These are phyloP conservation scores for Protosalanx chinensis DNA, from an alignment of 2,797 vertebrate species.

Conservation along the genomic window DNA sequence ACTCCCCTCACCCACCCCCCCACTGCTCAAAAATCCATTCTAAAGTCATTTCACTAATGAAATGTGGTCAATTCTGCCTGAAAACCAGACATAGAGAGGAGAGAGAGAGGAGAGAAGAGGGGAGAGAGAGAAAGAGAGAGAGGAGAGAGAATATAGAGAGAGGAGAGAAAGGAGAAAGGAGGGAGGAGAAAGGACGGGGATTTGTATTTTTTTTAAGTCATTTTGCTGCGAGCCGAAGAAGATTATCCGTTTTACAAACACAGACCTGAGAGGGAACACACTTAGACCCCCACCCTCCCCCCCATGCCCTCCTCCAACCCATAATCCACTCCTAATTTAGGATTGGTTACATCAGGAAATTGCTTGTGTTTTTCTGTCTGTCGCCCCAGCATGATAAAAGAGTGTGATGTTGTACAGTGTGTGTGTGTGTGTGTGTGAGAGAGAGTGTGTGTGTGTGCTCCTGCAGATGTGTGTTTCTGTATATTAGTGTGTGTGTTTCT, in stretches of 20 bases:
- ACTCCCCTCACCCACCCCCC: slow-evolving; percentile 33
- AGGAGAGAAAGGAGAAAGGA: too few relatives aligned
- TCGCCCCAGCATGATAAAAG: slow-evolving; percentile 58
- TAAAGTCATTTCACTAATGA: slow-evolving; percentile 68
- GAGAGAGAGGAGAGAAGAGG: too few relatives aligned
- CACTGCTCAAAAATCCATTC: not conserved
- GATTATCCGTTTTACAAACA: slow-evolving; percentile 74
- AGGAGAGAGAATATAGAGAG: too few relatives aligned
- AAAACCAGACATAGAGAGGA: slow-evolving; percentile 22
- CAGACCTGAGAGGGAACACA: slow-evolving; percentile 65
- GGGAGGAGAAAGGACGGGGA: too few relatives aligned
- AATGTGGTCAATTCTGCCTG: slow-evolving; percentile 52
- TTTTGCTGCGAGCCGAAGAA: slow-evolving; percentile 58
- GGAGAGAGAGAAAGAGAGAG: slow-evolving; percentile 28
- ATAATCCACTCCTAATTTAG: slow-evolving; percentile 72
- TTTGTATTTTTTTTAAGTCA: too few relatives aligned
- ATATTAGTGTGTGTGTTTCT: not conserved
- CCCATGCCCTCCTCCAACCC: slow-evolving; percentile 58
- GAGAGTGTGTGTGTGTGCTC: slow-evolving; percentile 19
- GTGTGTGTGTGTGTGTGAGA: slow-evolving; percentile 7
- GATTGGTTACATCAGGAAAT: slow-evolving; percentile 73
- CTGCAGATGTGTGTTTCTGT: slow-evolving; percentile 13
- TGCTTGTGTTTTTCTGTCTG: slow-evolving; percentile 64
- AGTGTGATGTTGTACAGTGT: slow-evolving; percentile 49
- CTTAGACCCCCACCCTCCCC: slow-evolving; percentile 49